These are phyloP conservation scores for Margaritifera margaritifera DNA, from an alignment of 2,888 invertebrate species.

Conservation along the genomic window DNA sequence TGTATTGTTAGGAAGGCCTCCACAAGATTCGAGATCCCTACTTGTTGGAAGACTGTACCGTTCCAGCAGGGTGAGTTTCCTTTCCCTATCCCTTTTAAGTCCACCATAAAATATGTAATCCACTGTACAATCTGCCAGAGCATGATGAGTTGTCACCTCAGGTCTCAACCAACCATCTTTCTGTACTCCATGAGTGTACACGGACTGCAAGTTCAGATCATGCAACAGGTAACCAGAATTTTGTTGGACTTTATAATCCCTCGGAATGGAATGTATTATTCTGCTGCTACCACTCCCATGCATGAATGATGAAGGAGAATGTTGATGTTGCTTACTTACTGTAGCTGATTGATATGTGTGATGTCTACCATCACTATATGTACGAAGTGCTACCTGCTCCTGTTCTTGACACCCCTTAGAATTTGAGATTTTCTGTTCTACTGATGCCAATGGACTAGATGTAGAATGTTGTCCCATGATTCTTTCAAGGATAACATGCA, in stretches of 20 bases:
- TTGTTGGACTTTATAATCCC: slow-evolving; percentile 70
- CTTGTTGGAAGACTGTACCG: slow-evolving; percentile 81
- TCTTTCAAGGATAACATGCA: slow-evolving; percentile 9
- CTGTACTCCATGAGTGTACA: slow-evolving; percentile 77
- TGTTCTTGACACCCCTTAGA: too few relatives aligned
- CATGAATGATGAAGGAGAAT: not conserved
- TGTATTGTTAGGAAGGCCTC: slow-evolving; percentile 81
- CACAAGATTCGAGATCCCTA: slow-evolving; percentile 77
- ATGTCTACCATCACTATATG: not conserved
- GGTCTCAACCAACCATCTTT: slow-evolving; percentile 65
- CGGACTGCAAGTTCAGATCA: slow-evolving; percentile 80
- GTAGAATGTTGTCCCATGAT: not conserved
- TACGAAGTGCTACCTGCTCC: too few relatives aligned
- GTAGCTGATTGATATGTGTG: not conserved
- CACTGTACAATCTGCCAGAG: slow-evolving; percentile 80
- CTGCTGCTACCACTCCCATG: not conserved
- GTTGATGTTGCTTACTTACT: not conserved
- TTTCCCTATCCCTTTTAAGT: slow-evolving; percentile 60
- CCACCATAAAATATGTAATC: slow-evolving; percentile 89
- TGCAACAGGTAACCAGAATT: slow-evolving; percentile 80
- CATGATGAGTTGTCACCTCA: slow-evolving; percentile 87
- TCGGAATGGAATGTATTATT: not conserved
- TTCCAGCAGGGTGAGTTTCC: slow-evolving; percentile 78
- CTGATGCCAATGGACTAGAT: not conserved
- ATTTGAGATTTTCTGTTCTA: not conserved